These are phyloP conservation scores for Rotaria macrura DNA, from an alignment of 2,888 invertebrate species.

Conservation along the genomic window DNA sequence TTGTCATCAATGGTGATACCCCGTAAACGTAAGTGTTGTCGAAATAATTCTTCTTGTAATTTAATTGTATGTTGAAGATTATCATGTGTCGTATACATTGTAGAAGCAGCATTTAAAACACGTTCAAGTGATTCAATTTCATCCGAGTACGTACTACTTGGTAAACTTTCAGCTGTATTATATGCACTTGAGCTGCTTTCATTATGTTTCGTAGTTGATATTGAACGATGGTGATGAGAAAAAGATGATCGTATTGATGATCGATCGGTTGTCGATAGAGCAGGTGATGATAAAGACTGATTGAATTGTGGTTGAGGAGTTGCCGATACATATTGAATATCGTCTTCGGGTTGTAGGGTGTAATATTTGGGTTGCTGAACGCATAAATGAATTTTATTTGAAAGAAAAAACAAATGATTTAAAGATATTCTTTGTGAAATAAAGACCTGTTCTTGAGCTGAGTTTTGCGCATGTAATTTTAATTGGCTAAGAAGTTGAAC, in stretches of 20 bases:
- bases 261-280: neutral
- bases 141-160: neutral
- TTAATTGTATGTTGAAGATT: slow-evolving; percentile 8
- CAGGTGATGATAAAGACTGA: neutral
- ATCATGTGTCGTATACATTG: neutral
- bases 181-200: slow-evolving; percentile 20
- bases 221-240: neutral
- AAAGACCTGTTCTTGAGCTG: neutral
- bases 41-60: slow-evolving; percentile 19
- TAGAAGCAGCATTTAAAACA: slow-evolving; percentile 10
- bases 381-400: no score
- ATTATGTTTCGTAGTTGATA: neutral
- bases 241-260: neutral
- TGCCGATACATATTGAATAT: neutral
- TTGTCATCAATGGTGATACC: neutral
- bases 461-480: neutral
- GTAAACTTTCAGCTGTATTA: slow-evolving; percentile 20
- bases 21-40: slow-evolving; percentile 15
- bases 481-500: neutral
- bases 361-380: neutral
- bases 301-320: neutral
- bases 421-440: neutral
- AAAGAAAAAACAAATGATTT: no score
- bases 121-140: slow-evolving; percentile 19
- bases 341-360: neutral